A percentile compares a stretch with the other conserved stretches of the same genome.
These are phyloP conservation scores for Heterodera carotae DNA, from an alignment of 1,140 invertebrate species.

Conservation along the genomic window DNA sequence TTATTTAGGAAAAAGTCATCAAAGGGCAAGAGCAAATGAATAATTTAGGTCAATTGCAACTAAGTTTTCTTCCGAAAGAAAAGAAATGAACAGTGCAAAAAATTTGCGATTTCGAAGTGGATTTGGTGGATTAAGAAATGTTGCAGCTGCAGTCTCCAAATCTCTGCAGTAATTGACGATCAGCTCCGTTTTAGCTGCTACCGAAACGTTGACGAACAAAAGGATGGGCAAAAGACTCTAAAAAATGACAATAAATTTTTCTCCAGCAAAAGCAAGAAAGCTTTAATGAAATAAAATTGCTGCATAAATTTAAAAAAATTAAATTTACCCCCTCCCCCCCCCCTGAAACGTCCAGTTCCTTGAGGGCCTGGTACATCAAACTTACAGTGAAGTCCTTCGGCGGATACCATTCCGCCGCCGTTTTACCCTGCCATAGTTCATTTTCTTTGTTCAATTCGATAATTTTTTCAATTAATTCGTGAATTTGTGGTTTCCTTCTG, in stretches of 20 bases:
- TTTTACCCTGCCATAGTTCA: slow-evolving; percentile 34
- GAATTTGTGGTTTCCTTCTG: slow-evolving; percentile 32
- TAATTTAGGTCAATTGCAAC: too few relatives aligned
- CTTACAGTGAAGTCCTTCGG: slow-evolving; percentile 40
- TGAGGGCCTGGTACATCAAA: too few relatives aligned
- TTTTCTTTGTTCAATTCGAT: slow-evolving; percentile 28
- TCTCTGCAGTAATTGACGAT: slow-evolving; percentile 40
- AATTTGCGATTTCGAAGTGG: slow-evolving; percentile 28
- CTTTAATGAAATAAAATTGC: too few relatives aligned
- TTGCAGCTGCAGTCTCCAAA: slow-evolving; percentile 20
- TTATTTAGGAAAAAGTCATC: too few relatives aligned
- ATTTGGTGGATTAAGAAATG: slow-evolving; percentile 5
- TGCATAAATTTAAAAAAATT: too few relatives aligned
- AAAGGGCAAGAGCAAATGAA: too few relatives aligned
- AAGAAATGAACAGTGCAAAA: slow-evolving; percentile 30
- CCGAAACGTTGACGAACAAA: slow-evolving; percentile 31
- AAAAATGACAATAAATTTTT: slow-evolving; percentile 1
- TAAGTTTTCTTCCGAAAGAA: slow-evolving; percentile 43
- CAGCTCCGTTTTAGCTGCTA: slow-evolving; percentile 33
- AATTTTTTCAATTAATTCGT: slow-evolving; percentile 28
- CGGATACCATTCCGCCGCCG: slow-evolving; percentile 39
- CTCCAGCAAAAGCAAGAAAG: too few relatives aligned
- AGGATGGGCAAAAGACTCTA: slow-evolving; percentile 36
- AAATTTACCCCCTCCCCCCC: too few relatives aligned
- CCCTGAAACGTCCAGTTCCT: too few relatives aligned